Conservation (phyloP, 2,888 invertebrate genomes). For the Beris chalybata region DNA sequence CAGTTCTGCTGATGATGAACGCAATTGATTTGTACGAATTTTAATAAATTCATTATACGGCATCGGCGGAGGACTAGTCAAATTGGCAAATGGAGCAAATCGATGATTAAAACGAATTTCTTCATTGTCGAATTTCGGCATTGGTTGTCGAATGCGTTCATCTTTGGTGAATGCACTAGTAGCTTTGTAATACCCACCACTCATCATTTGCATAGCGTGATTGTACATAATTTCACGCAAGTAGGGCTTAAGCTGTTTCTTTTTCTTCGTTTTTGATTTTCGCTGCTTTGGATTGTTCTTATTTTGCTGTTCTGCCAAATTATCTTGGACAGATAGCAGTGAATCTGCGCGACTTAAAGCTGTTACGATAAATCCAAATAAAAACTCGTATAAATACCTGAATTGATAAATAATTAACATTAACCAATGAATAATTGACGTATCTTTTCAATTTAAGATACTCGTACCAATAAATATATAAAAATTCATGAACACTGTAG, state of each 20-base stretch:
- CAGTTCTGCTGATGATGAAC: conserved; percentile 62
- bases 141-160: conserved; percentile 81
- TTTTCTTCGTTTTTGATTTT: conserved; percentile 56
- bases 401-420: conserved; percentile 37
- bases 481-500: conserved; percentile 94
- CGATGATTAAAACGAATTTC: conserved; percentile 93
- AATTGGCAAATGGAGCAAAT: conserved; percentile 83
- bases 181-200: conserved; percentile 96
- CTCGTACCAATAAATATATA: conserved; percentile 88
- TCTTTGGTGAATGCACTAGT: conserved; percentile 86
- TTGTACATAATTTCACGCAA: conserved; percentile 83
- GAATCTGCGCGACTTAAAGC: conserved; percentile 87
- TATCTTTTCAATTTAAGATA: too few relatives aligned
- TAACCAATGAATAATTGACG: not conserved
- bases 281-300: conserved; percentile 50
- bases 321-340: conserved; percentile 76
- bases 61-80: conserved; percentile 88
- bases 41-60: conserved; percentile 87
- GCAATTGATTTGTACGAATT: conserved; percentile 71
- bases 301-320: conserved; percentile 57
- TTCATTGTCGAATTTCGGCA: conserved; percentile 89
- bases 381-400: conserved; percentile 88
- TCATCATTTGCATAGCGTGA: conserved; percentile 91
- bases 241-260: conserved; percentile 72
- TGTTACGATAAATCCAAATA: conserved; percentile 92